Base-by-base conservation (phyloP, 1,140 invertebrate genomes). In the Centruroides vittatus region DNA sequence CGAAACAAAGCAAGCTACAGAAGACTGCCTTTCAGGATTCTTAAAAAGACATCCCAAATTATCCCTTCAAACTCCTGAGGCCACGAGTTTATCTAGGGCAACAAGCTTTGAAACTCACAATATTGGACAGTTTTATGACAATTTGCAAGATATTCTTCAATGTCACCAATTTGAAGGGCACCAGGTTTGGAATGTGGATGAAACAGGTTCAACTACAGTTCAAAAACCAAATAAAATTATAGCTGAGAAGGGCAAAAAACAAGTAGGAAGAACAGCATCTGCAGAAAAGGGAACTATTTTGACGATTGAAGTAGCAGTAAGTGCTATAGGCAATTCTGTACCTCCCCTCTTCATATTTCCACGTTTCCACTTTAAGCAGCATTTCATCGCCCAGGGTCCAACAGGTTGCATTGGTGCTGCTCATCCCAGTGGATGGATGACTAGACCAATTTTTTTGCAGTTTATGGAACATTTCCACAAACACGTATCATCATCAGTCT, bases 401-500 rank as follows among this genome's bases (percentile, higher is more conserved):
- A n/a, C n/a, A n/a, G 75, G 74, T 23, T 64, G 58, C 55, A 60
- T 72, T 47, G 77, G 74, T 47, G 66, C 65, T 46, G 72, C 73
- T 7, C 70, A 72, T 66, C 65, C 41, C 59, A 73, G 67, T 67
- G 78, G 78, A 5, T 79, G 77, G 74, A 78, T 79, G 72, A 75
- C 64, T 12, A 66, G 62, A 34, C 63, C 67, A 8, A 63, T 73
- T 62, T 80, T 79, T 71, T 47, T 73, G 23, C 67, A 74, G 67
- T 75, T 77, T 34, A 67, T 79, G 66, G 53, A 72, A 58, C 67
- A 78, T 67, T 76, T 79, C 57, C 51, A 71, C 0, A 68, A 68
- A 46, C 61, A 73, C 68, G 65, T 67, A 10, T 64, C 63, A 41
- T 55, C 66, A 47, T 67, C 71, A 1, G 61, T 56, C 63, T 69